Evolutionary conservation across 2,113 vertebrate species (phyloP).

Genomic region (Genyomyrus donnyi): DNA sequence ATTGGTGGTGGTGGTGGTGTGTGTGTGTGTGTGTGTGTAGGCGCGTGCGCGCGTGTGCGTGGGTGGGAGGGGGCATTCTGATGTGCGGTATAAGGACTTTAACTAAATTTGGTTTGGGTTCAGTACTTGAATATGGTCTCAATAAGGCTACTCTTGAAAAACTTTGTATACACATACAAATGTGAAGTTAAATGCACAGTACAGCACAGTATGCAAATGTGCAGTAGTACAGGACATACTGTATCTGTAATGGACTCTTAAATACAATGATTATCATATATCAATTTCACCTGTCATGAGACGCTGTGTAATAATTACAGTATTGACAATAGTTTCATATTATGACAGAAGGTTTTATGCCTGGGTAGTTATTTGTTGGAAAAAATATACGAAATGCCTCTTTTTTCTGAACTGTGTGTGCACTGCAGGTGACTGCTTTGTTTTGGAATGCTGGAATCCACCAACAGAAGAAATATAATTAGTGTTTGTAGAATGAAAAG

Average conservation of each 20-base stretch:
- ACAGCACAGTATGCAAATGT: too few species aligned
- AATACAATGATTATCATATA: background rate
- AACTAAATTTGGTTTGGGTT: constrained; percentile 37
- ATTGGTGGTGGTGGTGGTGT: constrained; percentile 59
- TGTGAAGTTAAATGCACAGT: constrained; percentile 36
- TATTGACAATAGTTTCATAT: background rate
- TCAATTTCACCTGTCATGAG: background rate
- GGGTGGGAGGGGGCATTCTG: constrained; percentile 33
- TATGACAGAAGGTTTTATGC: background rate
- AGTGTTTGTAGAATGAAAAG: background rate
- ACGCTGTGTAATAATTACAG: background rate
- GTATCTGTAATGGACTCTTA: background rate
- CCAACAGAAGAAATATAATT: background rate
- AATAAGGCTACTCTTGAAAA: background rate
- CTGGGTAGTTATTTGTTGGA: background rate
- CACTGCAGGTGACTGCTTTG: background rate
- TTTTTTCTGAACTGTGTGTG: background rate
- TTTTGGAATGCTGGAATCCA: background rate
- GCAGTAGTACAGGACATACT: background rate
- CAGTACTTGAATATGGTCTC: constrained; percentile 22
- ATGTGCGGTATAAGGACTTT: constrained; percentile 44
- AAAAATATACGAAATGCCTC: background rate
- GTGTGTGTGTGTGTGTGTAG: constrained; percentile 30
- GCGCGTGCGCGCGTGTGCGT: constrained; percentile 43
- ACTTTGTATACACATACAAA: constrained; percentile 36